Conservation (phyloP, 2,888 invertebrate species). For the Philopedon plagiatum region DNA sequence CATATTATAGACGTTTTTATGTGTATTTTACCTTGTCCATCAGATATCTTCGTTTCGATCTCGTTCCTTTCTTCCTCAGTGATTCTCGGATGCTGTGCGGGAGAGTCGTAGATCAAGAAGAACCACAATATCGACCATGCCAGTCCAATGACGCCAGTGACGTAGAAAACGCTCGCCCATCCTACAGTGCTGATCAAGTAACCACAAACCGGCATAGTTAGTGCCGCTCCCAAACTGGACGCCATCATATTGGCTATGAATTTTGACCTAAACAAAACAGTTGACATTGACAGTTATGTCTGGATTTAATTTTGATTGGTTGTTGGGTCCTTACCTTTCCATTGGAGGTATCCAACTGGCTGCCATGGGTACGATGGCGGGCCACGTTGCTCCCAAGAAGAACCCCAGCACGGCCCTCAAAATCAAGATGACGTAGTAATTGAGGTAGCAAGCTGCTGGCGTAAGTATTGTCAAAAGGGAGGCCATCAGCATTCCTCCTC, state of each 20-base stretch:
- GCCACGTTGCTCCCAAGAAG: conserved; percentile 88
- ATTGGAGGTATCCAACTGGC: conserved; percentile 95
- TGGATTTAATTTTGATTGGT: no score
- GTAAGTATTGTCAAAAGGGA: conserved; percentile 86
- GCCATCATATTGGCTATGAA: conserved; percentile 96
- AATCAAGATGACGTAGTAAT: conserved; percentile 79
- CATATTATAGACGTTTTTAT: no score
- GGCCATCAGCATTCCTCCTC: conserved; percentile 87
- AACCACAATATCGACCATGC: conserved; percentile 90
- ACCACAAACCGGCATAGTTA: conserved; percentile 91
- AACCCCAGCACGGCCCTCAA: conserved; percentile 70
- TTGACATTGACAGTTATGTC: no score
- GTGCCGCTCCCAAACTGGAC: conserved; percentile 91
- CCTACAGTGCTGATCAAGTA: conserved; percentile 84
- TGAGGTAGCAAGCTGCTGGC: conserved; percentile 81
- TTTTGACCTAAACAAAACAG: conserved; percentile 75
- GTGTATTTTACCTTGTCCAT: conserved; percentile 58
- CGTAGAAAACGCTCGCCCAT: conserved; percentile 93
- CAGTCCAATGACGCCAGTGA: conserved; percentile 72
- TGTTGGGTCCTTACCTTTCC: conserved; percentile 82
- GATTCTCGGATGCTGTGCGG: conserved; percentile 87
- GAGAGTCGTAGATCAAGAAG: conserved; percentile 84
- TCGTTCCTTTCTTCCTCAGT: conserved; percentile 76
- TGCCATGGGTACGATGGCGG: conserved; percentile 93
- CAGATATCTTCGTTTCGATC: conserved; percentile 79